Evolutionary conservation across 2,113 vertebrate species (phyloP).

Genomic region (Hipposideros armiger): DNA sequence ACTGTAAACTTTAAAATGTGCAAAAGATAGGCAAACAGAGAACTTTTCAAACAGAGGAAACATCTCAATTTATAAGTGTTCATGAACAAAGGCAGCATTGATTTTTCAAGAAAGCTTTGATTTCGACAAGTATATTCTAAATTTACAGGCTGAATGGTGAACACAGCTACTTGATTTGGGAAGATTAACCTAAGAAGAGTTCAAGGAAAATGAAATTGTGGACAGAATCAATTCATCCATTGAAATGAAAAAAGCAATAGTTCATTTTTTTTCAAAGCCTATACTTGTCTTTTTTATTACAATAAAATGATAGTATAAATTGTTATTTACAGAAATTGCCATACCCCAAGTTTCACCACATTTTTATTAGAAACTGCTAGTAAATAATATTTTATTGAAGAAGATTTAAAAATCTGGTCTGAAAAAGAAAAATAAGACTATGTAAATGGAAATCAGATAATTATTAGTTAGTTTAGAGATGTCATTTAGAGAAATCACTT

Average conservation of each 20-base stretch:
- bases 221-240: not conserved
- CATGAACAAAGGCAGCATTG: conserved; percentile 36
- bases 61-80: conserved; percentile 44
- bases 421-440: conserved; percentile 29
- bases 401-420: not conserved
- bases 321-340: conserved; percentile 13
- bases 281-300: conserved; percentile 48
- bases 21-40: not conserved
- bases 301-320: conserved; percentile 3
- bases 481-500: not conserved
- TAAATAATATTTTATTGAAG: not conserved
- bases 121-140: conserved; percentile 62
- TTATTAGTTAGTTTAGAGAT: not conserved
- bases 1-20: not conserved
- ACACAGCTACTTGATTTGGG: conserved; percentile 32
- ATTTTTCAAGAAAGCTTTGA: conserved; percentile 55
- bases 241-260: not conserved
- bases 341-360: not conserved
- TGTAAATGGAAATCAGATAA: not conserved
- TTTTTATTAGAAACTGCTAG: conserved; percentile 23
- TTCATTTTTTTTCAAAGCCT: not conserved
- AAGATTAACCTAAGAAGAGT: conserved; percentile 40
- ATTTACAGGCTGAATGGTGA: conserved; percentile 21
- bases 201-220: conserved; percentile 54
- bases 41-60: conserved; percentile 42